phyloP scores from a whole-genome alignment of 2,113 vertebrate genomes.

The Macquaria ambigua region DNA sequence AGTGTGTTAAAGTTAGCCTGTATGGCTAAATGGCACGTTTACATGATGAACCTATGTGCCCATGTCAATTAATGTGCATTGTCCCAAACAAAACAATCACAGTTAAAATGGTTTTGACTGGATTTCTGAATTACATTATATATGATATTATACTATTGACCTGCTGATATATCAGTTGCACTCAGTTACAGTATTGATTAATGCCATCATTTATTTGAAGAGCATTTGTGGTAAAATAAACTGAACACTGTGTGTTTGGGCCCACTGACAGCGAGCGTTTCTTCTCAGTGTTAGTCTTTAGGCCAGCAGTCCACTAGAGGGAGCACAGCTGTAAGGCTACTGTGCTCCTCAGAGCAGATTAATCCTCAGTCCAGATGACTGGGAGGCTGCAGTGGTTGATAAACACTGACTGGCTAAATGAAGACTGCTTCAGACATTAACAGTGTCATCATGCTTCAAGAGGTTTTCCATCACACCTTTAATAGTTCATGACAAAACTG shows the following conservation, averaged over 20 bases:
- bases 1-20: too few relatives aligned
- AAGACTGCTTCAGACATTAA: conserved; percentile 1
- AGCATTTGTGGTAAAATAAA: not conserved
- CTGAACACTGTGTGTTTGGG: not conserved
- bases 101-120: too few relatives aligned
- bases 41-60: too few relatives aligned
- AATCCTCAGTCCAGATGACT: not conserved
- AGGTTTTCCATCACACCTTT: too few relatives aligned
- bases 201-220: not conserved
- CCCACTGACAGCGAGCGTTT: conserved; percentile 1
- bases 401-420: not conserved
- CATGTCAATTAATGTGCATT: too few relatives aligned
- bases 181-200: not conserved
- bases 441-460: not conserved
- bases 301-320: conserved; percentile 77
- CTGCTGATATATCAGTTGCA: not conserved
- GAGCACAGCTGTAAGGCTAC: conserved; percentile 68
- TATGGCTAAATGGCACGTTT: too few relatives aligned
- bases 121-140: too few relatives aligned
- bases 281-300: conserved; percentile 26
- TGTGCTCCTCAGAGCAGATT: conserved; percentile 4
- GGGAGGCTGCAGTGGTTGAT: conserved; percentile 13
- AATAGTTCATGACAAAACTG: too few relatives aligned
- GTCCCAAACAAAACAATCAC: too few relatives aligned
- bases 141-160: too few relatives aligned